Percentiles rank a stretch among this genome's conserved stretches.
These are phyloP conservation scores for Conus canariensis DNA, from an alignment of 2,888 invertebrate species.

Conservation along the genomic window DNA sequence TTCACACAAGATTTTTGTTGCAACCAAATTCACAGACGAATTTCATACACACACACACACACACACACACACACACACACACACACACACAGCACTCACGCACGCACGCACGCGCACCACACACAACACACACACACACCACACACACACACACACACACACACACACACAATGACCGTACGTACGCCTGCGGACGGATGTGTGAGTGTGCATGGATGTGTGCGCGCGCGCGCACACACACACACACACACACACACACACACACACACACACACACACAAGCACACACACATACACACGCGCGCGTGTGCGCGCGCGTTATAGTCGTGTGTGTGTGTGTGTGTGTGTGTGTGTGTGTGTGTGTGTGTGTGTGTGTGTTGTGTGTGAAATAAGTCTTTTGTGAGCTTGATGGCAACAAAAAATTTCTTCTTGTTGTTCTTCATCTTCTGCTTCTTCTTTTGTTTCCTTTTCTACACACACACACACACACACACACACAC, in stretches of 20 bases:
- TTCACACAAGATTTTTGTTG: not conserved
- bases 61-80: not conserved
- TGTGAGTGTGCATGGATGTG: not conserved
- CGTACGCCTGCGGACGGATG: too few relatives aligned
- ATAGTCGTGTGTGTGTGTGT: slow-evolving; percentile 8
- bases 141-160: not conserved
- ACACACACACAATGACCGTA: not conserved
- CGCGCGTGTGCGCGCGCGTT: not conserved
- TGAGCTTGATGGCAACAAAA: too few relatives aligned
- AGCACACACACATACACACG: not conserved
- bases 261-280: not conserved
- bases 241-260: not conserved
- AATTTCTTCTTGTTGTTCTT: too few relatives aligned
- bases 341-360: not conserved
- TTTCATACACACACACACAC: not conserved
- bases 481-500: too few relatives aligned
- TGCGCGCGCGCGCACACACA: not conserved
- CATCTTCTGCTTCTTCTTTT: too few relatives aligned
- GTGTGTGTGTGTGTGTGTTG: not conserved
- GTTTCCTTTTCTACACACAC: too few relatives aligned
- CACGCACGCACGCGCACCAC: not conserved
- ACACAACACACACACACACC: not conserved
- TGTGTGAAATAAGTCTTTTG: not conserved
- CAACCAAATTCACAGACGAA: not conserved
- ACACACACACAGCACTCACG: not conserved